These are phyloP conservation scores for Ormyrus pomaceus DNA, from an alignment of 2,888 invertebrate genomes.

Conservation along the genomic window DNA sequence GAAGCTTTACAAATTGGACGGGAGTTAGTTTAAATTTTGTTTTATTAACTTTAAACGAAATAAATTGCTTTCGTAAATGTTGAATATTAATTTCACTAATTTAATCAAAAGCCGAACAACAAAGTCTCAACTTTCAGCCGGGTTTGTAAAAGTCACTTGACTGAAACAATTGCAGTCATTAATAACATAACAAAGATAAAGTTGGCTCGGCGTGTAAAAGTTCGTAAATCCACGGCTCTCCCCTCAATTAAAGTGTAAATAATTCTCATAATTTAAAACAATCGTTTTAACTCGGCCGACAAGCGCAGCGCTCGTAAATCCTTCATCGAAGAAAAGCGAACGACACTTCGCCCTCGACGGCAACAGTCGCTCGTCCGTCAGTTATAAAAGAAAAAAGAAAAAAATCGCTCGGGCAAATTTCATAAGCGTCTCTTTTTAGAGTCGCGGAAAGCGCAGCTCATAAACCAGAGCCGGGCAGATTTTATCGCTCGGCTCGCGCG, in stretches of 20 bases:
- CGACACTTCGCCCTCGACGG: no score
- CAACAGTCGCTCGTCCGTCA: no score
- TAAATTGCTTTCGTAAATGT: neutral
- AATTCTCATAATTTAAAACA: no score
- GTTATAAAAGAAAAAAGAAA: neutral
- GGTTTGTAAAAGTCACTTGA: slow-evolving; percentile 12
- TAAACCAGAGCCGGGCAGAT: slow-evolving; percentile 26
- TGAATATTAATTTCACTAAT: neutral
- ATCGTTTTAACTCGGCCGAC: no score
- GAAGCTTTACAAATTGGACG: no score
- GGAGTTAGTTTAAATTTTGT: no score
- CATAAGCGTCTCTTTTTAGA: neutral
- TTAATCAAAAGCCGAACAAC: neutral
- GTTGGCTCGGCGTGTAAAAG: no score
- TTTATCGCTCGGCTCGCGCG: slow-evolving; percentile 30
- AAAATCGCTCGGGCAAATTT: slow-evolving; percentile 21
- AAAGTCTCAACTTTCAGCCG: slow-evolving; percentile 10
- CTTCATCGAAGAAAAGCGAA: no score
- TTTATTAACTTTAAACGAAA: neutral
- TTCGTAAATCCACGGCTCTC: no score
- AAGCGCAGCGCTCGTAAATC: no score
- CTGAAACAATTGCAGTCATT: neutral
- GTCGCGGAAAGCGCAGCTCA: slow-evolving; percentile 16
- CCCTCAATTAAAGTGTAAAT: no score
- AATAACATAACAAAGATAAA: neutral